phyloP scores from a whole-genome alignment of 2,888 invertebrate genomes.

The Bellardia pandia region DNA sequence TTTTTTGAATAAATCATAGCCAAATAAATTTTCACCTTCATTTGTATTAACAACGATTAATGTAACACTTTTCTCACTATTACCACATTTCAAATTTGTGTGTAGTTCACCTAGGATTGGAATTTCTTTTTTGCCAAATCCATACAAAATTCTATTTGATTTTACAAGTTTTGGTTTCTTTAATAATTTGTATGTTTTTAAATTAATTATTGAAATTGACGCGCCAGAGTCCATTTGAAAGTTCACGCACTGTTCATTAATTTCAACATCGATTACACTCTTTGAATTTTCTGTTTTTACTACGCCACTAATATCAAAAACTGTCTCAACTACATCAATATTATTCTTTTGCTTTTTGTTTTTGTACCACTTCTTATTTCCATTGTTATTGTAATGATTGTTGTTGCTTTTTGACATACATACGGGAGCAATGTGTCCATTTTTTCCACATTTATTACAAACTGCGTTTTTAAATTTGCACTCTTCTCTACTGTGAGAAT shows the following conservation, averaged over 20 bases:
- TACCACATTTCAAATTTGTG: slow-evolving; percentile 61
- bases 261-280: slow-evolving; percentile 29
- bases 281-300: slow-evolving; percentile 33
- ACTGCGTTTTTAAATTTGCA: slow-evolving; percentile 65
- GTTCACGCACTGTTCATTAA: slow-evolving; percentile 32
- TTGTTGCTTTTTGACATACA: slow-evolving; percentile 10
- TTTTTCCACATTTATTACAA: slow-evolving; percentile 59
- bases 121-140: slow-evolving; percentile 61
- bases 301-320: slow-evolving; percentile 36
- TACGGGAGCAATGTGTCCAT: slow-evolving; percentile 28
- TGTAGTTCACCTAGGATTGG: slow-evolving; percentile 61
- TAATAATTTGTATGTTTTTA: slow-evolving; percentile 45
- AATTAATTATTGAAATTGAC: slow-evolving; percentile 65
- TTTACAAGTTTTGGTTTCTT: neutral
- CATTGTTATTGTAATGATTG: no score
- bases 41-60: slow-evolving; percentile 50
- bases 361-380: neutral
- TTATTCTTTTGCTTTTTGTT: slow-evolving; percentile 39
- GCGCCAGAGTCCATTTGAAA: slow-evolving; percentile 73
- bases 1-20: slow-evolving; percentile 63
- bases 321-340: slow-evolving; percentile 35
- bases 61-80: slow-evolving; percentile 29
- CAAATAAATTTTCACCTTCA: slow-evolving; percentile 67
- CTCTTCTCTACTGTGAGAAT: slow-evolving; percentile 36
- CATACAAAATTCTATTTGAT: slow-evolving; percentile 50